Base-by-base conservation (phyloP, 2,888 invertebrate genomes). In the Tachina lurida region DNA sequence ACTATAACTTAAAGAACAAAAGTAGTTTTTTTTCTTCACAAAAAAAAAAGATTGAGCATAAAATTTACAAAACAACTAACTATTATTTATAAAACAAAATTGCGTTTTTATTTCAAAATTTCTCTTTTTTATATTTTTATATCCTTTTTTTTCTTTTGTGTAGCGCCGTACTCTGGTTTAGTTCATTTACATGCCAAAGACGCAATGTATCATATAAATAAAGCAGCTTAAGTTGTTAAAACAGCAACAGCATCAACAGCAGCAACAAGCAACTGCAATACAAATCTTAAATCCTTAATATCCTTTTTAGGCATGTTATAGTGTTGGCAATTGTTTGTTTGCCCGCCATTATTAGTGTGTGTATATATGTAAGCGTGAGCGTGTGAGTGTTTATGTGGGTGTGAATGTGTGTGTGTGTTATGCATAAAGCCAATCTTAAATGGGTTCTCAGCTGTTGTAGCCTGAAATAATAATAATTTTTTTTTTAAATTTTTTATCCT, bases 391-490 rank as follows among this genome's bases (percentile, higher is more conserved):
- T n/a, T n/a, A n/a, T n/a, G 39, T n/a, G 45, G 39, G 22, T 22
- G 15, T 52, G 12, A 7, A 52, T 56, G 13, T 12, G 45, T 17
- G 8, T 47, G 58, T 17, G 19, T 31, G 49, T 52, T 47, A 39
- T 81, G 70, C 71, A 74, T 80, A 68, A 83, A 83, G 73, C 76
- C 83, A 83, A 86, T 86, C 79, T 83, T 76, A 86, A 86, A 86
- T 86, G 86, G 83, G 86, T 86, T 86, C 86, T 83, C 86, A 86
- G 86, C 86, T 86, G 86, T 86, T 86, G 73, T 54, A 73, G 86
- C 83, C 78, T 86, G 79, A 86, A 86, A 86, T 86, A 86, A 86
- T 86, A 86, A 86, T 83, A 85, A 82, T 86, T 78, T 82, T 86
- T 78, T 82, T 73, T 74, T 45, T 70, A 74, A 62, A 49, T 67